phyloP scores from a whole-genome alignment of 2,888 invertebrate genomes.

The Clepsis dumicolana region DNA sequence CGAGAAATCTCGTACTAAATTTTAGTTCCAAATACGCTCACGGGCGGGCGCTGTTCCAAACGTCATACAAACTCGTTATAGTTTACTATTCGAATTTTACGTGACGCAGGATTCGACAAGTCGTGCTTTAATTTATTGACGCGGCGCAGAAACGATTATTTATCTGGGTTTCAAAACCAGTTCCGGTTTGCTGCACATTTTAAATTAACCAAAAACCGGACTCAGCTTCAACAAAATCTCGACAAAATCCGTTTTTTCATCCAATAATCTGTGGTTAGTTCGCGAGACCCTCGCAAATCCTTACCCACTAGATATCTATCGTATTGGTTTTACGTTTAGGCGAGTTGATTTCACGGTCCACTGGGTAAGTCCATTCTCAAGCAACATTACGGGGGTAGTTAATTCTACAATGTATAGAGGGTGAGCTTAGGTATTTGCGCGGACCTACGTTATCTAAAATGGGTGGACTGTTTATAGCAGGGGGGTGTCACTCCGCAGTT shows the following conservation, averaged over 20 bases:
- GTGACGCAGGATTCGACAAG: too few relatives aligned
- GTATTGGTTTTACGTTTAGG: conserved; percentile 42
- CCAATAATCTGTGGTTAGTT: conserved; percentile 39
- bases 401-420: conserved; percentile 40
- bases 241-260: conserved; percentile 29
- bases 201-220: neutral
- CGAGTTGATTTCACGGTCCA: conserved; percentile 47
- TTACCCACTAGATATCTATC: conserved; percentile 41
- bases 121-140: too few relatives aligned
- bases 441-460: conserved; percentile 13
- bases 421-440: conserved; percentile 32
- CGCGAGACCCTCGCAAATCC: conserved; percentile 38
- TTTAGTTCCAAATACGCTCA: too few relatives aligned
- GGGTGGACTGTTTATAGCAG: neutral
- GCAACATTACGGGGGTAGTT: conserved; percentile 39
- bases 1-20: too few relatives aligned
- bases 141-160: too few relatives aligned
- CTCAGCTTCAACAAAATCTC: conserved; percentile 11
- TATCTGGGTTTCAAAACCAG: too few relatives aligned
- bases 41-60: too few relatives aligned
- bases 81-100: too few relatives aligned
- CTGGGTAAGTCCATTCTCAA: conserved; percentile 39
- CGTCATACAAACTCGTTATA: too few relatives aligned
- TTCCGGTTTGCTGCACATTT: neutral
- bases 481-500: too few relatives aligned